Base-by-base conservation (phyloP, 2,888 invertebrate genomes). In the Aleiodes testaceus region DNA sequence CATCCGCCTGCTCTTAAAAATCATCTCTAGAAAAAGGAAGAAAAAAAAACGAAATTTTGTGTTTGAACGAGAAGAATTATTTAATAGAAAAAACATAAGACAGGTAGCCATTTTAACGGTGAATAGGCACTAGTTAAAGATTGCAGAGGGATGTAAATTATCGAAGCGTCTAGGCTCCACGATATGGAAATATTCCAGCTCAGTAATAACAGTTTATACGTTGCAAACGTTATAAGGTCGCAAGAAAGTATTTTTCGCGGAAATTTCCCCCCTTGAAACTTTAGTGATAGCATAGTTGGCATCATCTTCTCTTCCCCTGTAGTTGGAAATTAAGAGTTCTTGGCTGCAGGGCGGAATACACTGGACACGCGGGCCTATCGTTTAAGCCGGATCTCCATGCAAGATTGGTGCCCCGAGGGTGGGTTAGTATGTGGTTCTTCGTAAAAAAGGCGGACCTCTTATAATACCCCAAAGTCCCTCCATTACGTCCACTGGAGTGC, bases 331-430 rank as follows among this genome's bases (percentile, higher is more conserved):
- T 84, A 84, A 85, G 85, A 85, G 85, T 86, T 85, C 82, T 82
- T 53, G 1, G 20, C 50, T 72, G 81, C 81, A 75, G 80, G 83
- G 83, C 82, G 82, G 81, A 71, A 71, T 81, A 78, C 82, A 70
- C 72, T 71, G 68, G 69, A 66, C 72, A 79, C 76, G 79, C 82
- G 83, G 82, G 84, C 86, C 86, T 87, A 86, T 87, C 86, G 86
- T 86, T 87, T 86, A 86, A 85, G 84, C 79, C 80, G 84, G 85
- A 86, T 86, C 85, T 86, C 81, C 85, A 84, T 85, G 84, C 82
- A 79, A 86, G 86, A 86, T 86, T 86, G 79, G 81, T 84, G 84
- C 84, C 84, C 79, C 80, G 80, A 74, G 81, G 79, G 81, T 80
- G 79, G 79, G 77, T 79, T 70, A 67, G 74, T 69, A 63, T 63